Evolutionary conservation across 1,140 invertebrate species (phyloP), one percentile per base, ranked within the genome.

Genomic region (Eupristina koningsbergeri): DNA sequence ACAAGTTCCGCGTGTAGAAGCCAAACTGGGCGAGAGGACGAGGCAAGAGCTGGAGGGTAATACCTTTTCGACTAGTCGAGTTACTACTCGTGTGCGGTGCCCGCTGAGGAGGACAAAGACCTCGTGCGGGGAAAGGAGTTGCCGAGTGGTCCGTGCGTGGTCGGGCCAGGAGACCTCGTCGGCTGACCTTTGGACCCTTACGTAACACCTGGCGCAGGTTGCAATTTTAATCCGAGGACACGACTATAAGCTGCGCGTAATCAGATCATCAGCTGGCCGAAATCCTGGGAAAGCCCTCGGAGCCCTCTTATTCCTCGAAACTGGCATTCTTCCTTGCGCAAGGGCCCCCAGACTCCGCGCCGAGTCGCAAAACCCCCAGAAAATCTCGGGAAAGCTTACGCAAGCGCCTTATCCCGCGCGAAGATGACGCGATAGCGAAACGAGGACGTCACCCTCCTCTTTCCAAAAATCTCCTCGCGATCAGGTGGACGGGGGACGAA

Each of bases 181-280:
- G 6, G 41, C 6, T 0, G 9, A 13, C 13, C 19, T 34, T 1
- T 22, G 22, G 3, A 29, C 17, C 17, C 50, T 83, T 69, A 45
- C 71, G 83, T 47, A 79, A 76, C 83, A 73, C 79, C 64, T 73
- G 71, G 76, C 45, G 53, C 69, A 34, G n/a, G n/a, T n/a, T n/a
- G n/a, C n/a, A n/a, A n/a, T n/a, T n/a, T 78, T 83, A 58, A 76
- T 75, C 73, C 75, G 53, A 75, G 50, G 47, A 45, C 29, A 83
- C 29, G n/a, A 61, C n/a, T 31, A 67, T 45, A 45, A 11, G 45
- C 41, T 29, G 39, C 31, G 61, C 45, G 50, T 13, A 39, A 77
- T 61, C 75, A 61, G 50, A 58, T 77, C 47, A n/a, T 47, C n/a
- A 13, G 6, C 22, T 17, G 2, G 9, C 75, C 19, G 15, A 15